A percentile compares a stretch with the other conserved stretches of the same genome.
Evolutionary conservation across 2,113 vertebrate genomes (phyloP).

Genomic region (Halichoeres trimaculatus): DNA sequence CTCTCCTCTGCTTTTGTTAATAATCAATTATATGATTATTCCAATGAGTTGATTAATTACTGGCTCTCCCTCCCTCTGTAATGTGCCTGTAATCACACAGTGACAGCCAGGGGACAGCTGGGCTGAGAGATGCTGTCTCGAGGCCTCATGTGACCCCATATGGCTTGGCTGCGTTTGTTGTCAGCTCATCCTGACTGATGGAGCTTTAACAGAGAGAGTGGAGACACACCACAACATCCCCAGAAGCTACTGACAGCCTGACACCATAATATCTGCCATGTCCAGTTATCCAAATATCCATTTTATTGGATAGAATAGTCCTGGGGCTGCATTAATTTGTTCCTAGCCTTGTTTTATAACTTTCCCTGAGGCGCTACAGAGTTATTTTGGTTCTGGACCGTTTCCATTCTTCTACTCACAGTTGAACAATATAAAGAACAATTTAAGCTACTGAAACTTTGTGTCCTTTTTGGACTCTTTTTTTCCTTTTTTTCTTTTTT

Average conservation of each 20-base stretch:
- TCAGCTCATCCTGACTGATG: constrained; percentile 65
- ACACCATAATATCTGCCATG: constrained; percentile 57
- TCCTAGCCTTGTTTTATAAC: constrained; percentile 51
- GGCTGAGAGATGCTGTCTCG: constrained; percentile 64
- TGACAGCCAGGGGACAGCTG: constrained; percentile 51
- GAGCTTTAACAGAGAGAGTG: constrained; percentile 65
- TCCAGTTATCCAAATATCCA: constrained; percentile 62
- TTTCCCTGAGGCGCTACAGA: constrained; percentile 40
- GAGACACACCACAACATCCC: constrained; percentile 47
- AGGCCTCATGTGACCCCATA: constrained; percentile 46
- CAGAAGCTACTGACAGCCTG: constrained; percentile 54
- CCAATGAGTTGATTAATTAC: constrained; percentile 76
- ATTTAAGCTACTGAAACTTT: constrained; percentile 32
- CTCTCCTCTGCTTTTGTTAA: constrained; percentile 70
- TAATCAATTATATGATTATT: constrained; percentile 80
- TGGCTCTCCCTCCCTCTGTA: constrained; percentile 16
- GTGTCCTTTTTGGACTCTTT: constrained; percentile 11
- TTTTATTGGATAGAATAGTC: constrained; percentile 58
- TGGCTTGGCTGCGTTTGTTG: constrained; percentile 54
- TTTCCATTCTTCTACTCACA: constrained; percentile 54
- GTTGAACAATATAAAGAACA: constrained; percentile 47
- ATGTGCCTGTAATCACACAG: constrained; percentile 48
- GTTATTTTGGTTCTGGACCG: constrained; percentile 64
- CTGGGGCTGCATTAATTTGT: constrained; percentile 51
- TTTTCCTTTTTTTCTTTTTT: not conserved